Percentiles rank a stretch among this genome's conserved stretches.
Conservation (phyloP, 2,797 vertebrate species). For the Cynodonichthys magdalenae region DNA sequence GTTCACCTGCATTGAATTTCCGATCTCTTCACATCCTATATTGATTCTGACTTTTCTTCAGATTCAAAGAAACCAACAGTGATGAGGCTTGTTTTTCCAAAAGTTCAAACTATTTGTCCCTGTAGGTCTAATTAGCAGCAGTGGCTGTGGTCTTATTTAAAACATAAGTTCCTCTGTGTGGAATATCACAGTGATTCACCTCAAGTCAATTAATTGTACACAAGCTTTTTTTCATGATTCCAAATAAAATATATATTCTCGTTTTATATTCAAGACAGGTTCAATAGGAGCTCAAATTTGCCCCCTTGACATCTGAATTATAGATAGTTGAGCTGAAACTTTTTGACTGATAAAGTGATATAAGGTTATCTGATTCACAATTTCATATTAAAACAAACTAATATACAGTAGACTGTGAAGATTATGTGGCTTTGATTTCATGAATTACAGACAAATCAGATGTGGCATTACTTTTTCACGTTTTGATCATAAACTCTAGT, state of each 20-base stretch:
- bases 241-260: neutral
- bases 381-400: neutral
- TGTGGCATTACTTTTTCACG: neutral
- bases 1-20: conserved; percentile 23
- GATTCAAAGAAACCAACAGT: conserved; percentile 31
- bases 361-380: neutral
- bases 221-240: conserved; percentile 11
- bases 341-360: neutral
- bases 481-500: too few relatives aligned
- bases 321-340: conserved; percentile 11
- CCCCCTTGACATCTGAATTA: conserved; percentile 17
- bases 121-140: conserved; percentile 55
- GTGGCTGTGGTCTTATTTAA: conserved; percentile 45
- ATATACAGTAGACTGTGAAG: neutral
- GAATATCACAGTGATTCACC: conserved; percentile 19
- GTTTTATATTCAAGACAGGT: conserved; percentile 14
- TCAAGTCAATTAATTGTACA: conserved; percentile 31
- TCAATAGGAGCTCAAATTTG: conserved; percentile 5
- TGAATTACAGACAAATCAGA: too few relatives aligned
- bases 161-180: conserved; percentile 19
- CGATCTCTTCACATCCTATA: conserved; percentile 30
- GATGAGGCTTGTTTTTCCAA: conserved; percentile 39
- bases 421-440: too few relatives aligned
- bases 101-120: conserved; percentile 52
- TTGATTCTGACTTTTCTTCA: conserved; percentile 51